phyloP scores from a whole-genome alignment of 1,140 invertebrate species.

The Monochamus saltuarius region DNA sequence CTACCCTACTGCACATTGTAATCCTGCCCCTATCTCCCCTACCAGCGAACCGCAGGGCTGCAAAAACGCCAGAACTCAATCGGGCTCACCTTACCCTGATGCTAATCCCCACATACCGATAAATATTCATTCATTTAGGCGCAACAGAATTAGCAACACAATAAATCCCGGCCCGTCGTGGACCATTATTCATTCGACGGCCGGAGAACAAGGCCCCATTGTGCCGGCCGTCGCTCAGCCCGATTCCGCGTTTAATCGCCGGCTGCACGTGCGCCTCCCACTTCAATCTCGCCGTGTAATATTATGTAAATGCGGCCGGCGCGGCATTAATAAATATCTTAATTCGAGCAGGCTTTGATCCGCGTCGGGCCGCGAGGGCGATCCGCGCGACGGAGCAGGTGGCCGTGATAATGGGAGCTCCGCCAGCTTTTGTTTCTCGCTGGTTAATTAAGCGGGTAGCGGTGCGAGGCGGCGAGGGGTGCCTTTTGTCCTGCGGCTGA shows the following conservation, averaged over 20 bases:
- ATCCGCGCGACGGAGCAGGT: too few species aligned
- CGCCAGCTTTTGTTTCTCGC: too few species aligned
- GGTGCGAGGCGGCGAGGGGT: neutral
- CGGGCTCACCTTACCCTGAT: too few species aligned
- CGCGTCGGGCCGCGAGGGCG: neutral
- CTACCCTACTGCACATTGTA: too few species aligned
- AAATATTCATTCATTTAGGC: too few species aligned
- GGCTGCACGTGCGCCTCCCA: conserved; percentile 1
- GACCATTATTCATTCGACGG: conserved; percentile 6
- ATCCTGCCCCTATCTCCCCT: too few species aligned
- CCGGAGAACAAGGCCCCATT: neutral
- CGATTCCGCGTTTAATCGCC: conserved; percentile 7
- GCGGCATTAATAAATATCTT: conserved; percentile 12
- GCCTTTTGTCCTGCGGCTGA: neutral
- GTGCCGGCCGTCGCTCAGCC: conserved; percentile 1
- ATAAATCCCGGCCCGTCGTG: too few species aligned
- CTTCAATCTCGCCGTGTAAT: conserved; percentile 12
- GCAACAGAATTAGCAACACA: too few species aligned
- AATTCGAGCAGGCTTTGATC: conserved; percentile 8
- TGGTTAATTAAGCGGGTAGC: neutral
- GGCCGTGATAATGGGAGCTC: too few species aligned
- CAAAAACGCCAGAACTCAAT: too few species aligned
- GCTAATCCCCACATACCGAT: too few species aligned
- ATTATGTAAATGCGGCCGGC: conserved; percentile 9
- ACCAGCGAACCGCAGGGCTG: too few species aligned